Conservation (phyloP, 1,140 invertebrate species). For the Galendromus occidentalis region DNA sequence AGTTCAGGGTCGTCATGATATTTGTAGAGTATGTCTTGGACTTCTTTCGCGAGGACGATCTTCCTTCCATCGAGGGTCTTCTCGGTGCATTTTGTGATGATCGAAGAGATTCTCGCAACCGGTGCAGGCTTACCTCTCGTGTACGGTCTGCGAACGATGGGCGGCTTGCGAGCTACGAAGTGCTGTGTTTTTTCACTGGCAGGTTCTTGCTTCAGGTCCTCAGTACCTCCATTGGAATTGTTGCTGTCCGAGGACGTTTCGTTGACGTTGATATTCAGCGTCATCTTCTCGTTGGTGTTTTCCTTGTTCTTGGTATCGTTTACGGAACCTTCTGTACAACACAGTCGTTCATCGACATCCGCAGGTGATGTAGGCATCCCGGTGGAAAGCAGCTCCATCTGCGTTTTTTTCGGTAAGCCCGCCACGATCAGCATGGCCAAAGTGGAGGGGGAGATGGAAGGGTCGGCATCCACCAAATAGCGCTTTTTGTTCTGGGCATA, state of each 20-base stretch:
- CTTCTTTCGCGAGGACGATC: background rate
- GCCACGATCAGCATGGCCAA: conserved; percentile 7
- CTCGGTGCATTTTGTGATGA: conserved; percentile 7
- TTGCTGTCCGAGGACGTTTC: background rate
- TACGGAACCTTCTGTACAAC: background rate
- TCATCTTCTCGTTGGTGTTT: background rate
- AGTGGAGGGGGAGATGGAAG: conserved; percentile 1
- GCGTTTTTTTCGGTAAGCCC: background rate
- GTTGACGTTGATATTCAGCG: background rate
- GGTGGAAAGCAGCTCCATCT: background rate
- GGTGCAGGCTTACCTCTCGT: background rate
- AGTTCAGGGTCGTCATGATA: conserved; percentile 6
- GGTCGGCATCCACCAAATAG: background rate
- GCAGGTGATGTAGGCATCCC: background rate
- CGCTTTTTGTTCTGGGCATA: background rate
- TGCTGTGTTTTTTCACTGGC: background rate
- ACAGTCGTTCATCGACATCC: background rate
- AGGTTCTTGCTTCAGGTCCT: background rate
- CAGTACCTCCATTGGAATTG: background rate
- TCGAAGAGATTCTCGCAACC: background rate
- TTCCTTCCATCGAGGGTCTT: conserved; percentile 6
- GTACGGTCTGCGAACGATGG: background rate
- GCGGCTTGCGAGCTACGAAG: too few relatives aligned
- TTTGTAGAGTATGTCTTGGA: background rate
- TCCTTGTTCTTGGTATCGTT: background rate